Evolutionary conservation across 2,113 vertebrate genomes (phyloP).

Genomic region (Drymodes brunneopygia): DNA sequence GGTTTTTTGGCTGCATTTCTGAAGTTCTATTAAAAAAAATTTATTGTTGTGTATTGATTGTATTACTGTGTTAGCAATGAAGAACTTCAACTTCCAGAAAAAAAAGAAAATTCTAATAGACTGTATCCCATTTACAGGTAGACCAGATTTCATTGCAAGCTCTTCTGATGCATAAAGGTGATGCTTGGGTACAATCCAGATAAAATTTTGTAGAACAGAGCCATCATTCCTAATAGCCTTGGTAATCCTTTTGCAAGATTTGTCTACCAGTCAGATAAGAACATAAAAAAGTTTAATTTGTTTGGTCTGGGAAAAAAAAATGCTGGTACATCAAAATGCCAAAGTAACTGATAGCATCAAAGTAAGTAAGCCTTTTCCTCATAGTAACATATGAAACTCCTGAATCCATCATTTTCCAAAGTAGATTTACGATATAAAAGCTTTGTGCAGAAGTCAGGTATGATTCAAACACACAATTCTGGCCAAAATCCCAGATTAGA

Average conservation of each 20-base stretch:
- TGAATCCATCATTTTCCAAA: background rate
- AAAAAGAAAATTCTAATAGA: background rate
- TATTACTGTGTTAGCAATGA: background rate
- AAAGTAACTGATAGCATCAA: background rate
- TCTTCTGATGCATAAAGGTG: background rate
- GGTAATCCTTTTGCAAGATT: background rate
- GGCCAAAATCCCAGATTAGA: background rate
- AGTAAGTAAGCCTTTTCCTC: background rate
- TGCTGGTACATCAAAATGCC: background rate
- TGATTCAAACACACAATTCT: background rate
- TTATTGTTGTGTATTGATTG: fast-evolving
- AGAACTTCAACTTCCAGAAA: background rate
- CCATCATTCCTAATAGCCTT: background rate
- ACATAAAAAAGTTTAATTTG: background rate
- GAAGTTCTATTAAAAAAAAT: background rate
- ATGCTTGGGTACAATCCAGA: background rate
- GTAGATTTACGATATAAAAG: background rate
- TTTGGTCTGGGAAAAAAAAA: background rate
- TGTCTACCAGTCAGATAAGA: background rate
- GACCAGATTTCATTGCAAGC: background rate
- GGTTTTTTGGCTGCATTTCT: background rate
- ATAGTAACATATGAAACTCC: background rate
- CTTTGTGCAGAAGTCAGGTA: background rate
- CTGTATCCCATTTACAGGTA: background rate
- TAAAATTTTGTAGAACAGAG: background rate